A percentile compares a stretch with the other conserved stretches of the same genome.
These are phyloP conservation scores for Poeciliopsis paucimaculata DNA, from an alignment of 2,797 vertebrate genomes.

Conservation along the genomic window DNA sequence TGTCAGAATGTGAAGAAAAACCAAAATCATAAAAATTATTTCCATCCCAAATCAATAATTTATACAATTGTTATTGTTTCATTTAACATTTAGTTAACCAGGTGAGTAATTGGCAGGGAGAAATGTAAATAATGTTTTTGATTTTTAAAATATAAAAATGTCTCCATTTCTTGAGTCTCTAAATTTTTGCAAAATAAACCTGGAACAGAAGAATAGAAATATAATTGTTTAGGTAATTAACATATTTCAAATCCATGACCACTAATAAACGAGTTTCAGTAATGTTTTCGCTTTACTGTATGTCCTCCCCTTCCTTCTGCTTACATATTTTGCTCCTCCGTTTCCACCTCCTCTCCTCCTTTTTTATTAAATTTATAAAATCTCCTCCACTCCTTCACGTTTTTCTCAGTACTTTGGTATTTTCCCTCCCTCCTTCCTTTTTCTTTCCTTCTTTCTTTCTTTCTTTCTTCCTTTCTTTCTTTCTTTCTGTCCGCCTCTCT, in stretches of 20 bases:
- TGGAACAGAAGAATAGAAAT: not conserved
- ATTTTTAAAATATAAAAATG: not conserved
- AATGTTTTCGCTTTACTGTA: slow-evolving; percentile 70
- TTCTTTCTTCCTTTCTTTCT: not conserved
- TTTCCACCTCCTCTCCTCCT: slow-evolving; percentile 31
- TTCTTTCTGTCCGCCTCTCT: slow-evolving; percentile 44
- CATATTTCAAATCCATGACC: not conserved
- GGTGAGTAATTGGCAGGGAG: no score
- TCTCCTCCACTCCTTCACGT: slow-evolving; percentile 41
- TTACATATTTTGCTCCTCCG: slow-evolving; percentile 37
- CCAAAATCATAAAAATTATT: not conserved
- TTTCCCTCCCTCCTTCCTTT: slow-evolving; percentile 28
- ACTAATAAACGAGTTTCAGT: slow-evolving; percentile 17
- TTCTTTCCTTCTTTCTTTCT: not conserved
- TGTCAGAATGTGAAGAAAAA: not conserved
- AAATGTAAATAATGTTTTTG: not conserved
- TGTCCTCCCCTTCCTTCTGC: slow-evolving; percentile 49
- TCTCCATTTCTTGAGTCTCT: not conserved
- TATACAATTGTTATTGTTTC: no score
- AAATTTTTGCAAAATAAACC: not conserved
- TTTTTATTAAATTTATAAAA: slow-evolving; percentile 37
- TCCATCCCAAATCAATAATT: not conserved
- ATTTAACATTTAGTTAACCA: no score
- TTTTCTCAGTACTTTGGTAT: slow-evolving; percentile 49
- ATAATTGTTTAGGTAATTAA: not conserved